Evolutionary conservation across 2,888 invertebrate species (phyloP), one percentile per base, ranked within the genome.

Genomic region (Cancer borealis): DNA sequence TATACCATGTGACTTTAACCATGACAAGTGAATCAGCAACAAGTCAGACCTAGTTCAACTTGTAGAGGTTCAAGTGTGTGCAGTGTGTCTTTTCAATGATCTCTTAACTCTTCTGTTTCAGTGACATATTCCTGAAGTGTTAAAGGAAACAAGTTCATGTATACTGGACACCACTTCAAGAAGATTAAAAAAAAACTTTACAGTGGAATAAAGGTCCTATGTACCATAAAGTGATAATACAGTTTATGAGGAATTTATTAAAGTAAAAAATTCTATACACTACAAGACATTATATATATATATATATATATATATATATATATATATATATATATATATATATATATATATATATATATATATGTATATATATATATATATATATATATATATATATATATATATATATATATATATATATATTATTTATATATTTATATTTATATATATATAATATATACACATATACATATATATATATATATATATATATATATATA

Each of bases 361-460:
- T 39, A 39, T n/a, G 2, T 39, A 39, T 39, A 89, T 92, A 92
- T 66, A 92, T 92, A 92, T 66, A 92, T 92, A 92, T 66, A 66
- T 39, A 66, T 66, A 66, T 39, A 66, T 66, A 66, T n/a, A n/a
- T n/a, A n/a, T n/a, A n/a, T n/a, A n/a, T n/a, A n/a, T n/a, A n/a
- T n/a, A n/a, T n/a, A n/a, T n/a, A n/a, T n/a, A n/a, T n/a, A n/a
- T n/a, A n/a, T n/a, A n/a, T n/a, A n/a, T n/a, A n/a, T n/a, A n/a
- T n/a, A n/a, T n/a, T n/a, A n/a, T n/a, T n/a, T n/a, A n/a, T n/a
- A n/a, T n/a, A n/a, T n/a, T n/a, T n/a, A n/a, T n/a, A n/a, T n/a
- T n/a, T n/a, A n/a, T n/a, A n/a, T n/a, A n/a, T n/a, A n/a, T 39
- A 39, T 39, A 1, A 39, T 39, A 39, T 39, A 39, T 2, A 39